Conservation (phyloP, 2,113 vertebrate genomes). For the Anguilla japonica region DNA sequence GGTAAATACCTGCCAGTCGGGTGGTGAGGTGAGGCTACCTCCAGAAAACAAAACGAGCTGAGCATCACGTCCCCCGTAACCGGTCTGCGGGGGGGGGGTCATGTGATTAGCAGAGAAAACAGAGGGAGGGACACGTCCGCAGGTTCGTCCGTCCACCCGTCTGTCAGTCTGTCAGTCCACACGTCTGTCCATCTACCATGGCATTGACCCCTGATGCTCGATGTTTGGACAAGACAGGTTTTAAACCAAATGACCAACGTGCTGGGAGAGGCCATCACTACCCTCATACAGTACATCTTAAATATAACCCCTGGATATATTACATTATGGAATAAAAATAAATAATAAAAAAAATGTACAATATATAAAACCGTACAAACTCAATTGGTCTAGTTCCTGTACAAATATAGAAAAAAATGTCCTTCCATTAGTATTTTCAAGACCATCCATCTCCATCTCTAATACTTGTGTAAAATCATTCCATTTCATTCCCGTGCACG, state of each 20-base stretch:
- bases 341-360: background rate
- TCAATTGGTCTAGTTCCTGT: background rate
- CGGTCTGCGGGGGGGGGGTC: background rate
- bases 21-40: conserved; percentile 30
- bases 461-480: conserved; percentile 3
- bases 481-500: background rate
- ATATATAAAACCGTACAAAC: background rate
- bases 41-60: background rate
- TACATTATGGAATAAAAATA: background rate
- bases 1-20: conserved; percentile 49
- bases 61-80: background rate
- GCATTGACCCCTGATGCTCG: background rate
- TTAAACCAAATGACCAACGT: background rate
- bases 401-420: background rate
- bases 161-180: background rate
- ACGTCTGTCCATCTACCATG: background rate
- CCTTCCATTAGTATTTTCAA: conserved; percentile 13
- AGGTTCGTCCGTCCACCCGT: background rate
- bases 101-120: background rate
- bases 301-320: background rate
- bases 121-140: background rate
- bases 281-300: background rate
- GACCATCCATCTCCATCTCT: conserved; percentile 12
- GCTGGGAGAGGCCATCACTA: background rate
- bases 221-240: background rate